Evolutionary conservation across 2,797 vertebrate genomes (phyloP), one percentile per base, ranked within the genome.

Genomic region (Rhinichthys osculus): DNA sequence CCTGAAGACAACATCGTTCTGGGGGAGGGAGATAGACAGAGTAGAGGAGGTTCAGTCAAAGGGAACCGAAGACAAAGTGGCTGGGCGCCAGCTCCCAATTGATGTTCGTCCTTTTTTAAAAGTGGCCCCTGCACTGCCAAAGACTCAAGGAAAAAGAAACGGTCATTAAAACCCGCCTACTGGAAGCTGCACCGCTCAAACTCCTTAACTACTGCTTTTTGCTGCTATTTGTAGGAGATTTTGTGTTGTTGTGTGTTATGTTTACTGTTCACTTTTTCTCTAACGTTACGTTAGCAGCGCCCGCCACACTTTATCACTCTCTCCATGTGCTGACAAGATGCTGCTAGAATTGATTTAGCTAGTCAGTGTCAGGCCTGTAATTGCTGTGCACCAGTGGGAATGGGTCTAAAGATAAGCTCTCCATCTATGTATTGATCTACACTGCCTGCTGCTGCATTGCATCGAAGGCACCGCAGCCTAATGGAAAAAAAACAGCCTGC

Each of bases 1-100:
- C 94, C 92, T 91, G 92, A 94, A 95, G 93, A 95, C 93, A 94
- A 95, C 94, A 94, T 94, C 93, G 93, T 95, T 95, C 95, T 95
- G 94, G 94, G 94, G 89, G 88, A 92, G 89, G 92, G 90, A 89
- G 74, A 71, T 8, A 57, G 66, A 72, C 66, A 93, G 90, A 92
- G 90, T 85, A 91, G 90, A 91, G 92, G 64, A 82, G 84, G 67
- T 84, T 87, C 47, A 47, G 78, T 82, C 80, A 84, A 87, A 81
- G 82, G 71, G 86, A 86, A 89, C 88, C 90, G 83, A 92, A 92
- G 93, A 91, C 88, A 89, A 91, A 90, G 90, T 93, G 93, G 92
- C 94, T 92, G 82, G 54, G 77, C 42, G 92, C 94, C 92, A 91
- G 84, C 1, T 91, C 87, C 90, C 92, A 93, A 91, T 91, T 91